Conservation (phyloP, 1,140 invertebrate genomes). For the Camponotus floridanus region DNA sequence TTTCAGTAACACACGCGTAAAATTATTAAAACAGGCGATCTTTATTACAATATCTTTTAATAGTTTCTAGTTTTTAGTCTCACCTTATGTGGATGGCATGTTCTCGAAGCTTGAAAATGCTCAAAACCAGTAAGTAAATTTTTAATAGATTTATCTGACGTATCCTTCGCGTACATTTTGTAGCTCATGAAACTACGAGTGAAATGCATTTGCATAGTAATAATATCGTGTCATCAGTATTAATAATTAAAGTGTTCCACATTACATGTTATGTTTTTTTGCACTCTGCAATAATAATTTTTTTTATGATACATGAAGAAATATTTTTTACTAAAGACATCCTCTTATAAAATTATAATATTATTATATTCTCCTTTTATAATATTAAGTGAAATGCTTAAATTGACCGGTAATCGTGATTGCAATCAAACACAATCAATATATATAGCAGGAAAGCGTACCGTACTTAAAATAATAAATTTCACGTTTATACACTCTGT, state of each 20-base stretch:
- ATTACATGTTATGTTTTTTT: neutral
- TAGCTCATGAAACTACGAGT: neutral
- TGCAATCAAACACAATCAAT: no score
- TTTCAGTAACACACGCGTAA: neutral
- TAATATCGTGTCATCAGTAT: neutral
- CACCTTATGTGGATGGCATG: neutral
- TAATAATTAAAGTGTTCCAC: constrained; percentile 8
- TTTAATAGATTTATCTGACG: neutral
- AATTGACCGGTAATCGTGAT: no score
- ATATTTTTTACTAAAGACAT: neutral
- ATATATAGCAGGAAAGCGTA: no score
- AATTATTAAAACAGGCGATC: neutral
- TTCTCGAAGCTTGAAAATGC: neutral
- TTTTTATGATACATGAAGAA: neutral
- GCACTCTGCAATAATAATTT: neutral
- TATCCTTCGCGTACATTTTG: neutral
- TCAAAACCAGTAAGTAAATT: neutral
- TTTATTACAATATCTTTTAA: constrained; percentile 2
- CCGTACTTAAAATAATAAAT: no score
- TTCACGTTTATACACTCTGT: no score
- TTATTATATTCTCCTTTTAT: no score
- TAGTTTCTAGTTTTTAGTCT: neutral
- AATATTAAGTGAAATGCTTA: no score
- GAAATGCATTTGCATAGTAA: constrained; percentile 8
- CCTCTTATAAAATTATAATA: no score